phyloP scores from a whole-genome alignment of 2,888 invertebrate species.

The Leucophora obtusa region DNA sequence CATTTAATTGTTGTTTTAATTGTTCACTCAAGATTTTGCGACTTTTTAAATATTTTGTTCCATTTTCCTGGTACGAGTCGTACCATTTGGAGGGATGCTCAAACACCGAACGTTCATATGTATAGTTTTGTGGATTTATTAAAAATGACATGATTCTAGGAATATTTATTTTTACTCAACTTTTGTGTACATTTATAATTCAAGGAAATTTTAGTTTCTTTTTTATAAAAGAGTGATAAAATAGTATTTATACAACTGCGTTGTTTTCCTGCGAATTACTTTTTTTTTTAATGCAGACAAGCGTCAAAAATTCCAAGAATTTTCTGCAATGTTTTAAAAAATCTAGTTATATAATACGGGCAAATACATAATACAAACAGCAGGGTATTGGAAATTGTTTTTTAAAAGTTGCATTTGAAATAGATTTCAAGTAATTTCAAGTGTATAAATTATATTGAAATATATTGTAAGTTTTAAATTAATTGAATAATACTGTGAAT shows the following conservation, averaged over 20 bases:
- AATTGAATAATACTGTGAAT: too few species aligned
- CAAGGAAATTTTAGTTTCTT: slow-evolving; percentile 16
- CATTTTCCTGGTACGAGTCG: slow-evolving; percentile 70
- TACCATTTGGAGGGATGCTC: slow-evolving; percentile 66
- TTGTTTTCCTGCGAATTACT: slow-evolving; percentile 1
- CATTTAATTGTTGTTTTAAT: slow-evolving; percentile 63
- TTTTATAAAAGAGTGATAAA: neutral
- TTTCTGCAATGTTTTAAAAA: slow-evolving; percentile 13
- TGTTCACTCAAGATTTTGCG: slow-evolving; percentile 35
- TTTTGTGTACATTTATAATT: slow-evolving; percentile 8
- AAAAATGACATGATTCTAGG: slow-evolving; percentile 47
- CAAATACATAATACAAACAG: too few species aligned
- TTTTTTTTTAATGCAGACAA: neutral
- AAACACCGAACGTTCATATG: slow-evolving; percentile 63
- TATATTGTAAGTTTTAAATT: too few species aligned
- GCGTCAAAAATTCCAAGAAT: slow-evolving; percentile 35
- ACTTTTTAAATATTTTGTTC: slow-evolving; percentile 70
- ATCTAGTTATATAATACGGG: neutral
- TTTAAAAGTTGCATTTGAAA: neutral
- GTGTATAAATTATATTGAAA: neutral
- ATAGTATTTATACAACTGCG: neutral
- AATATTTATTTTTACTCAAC: slow-evolving; percentile 27
- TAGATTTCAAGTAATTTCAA: neutral
- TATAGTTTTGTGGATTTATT: slow-evolving; percentile 21
- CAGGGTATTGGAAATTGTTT: neutral